phyloP scores from a whole-genome alignment of 2,888 invertebrate species.

The Syrphus vitripennis region DNA sequence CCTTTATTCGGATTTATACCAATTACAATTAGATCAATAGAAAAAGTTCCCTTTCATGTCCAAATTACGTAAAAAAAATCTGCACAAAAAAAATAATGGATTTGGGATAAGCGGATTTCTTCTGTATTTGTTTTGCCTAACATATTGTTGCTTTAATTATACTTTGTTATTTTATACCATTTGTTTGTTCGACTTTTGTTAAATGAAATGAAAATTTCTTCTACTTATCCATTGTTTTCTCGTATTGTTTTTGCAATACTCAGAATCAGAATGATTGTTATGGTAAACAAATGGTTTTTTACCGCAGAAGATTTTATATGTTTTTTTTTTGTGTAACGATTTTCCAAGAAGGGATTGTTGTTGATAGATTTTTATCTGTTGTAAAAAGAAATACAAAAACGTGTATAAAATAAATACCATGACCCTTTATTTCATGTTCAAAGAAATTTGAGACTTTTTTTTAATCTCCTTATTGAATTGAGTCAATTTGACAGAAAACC shows the following conservation, averaged over 20 bases:
- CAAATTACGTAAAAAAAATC: no score
- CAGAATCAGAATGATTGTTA: conserved; percentile 12
- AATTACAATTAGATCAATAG: no score
- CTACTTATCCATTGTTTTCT: neutral
- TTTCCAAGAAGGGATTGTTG: neutral
- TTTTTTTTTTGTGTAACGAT: neutral
- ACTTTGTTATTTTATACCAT: neutral
- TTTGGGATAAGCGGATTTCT: neutral
- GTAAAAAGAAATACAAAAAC: no score
- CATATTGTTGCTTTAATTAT: neutral
- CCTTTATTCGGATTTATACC: no score
- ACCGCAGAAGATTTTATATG: neutral
- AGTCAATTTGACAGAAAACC: no score
- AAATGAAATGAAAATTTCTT: conserved; percentile 33
- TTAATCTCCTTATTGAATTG: no score
- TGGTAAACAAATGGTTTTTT: neutral
- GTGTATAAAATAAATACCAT: no score
- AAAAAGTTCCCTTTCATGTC: no score
- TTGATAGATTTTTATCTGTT: no score
- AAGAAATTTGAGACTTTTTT: no score
- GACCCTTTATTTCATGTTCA: no score
- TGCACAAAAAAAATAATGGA: no score
- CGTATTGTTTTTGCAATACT: neutral
- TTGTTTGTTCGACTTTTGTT: conserved; percentile 33
- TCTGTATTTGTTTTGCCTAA: neutral